Base-by-base conservation (phyloP, 2,113 vertebrate species). In the Microtus richardsoni region DNA sequence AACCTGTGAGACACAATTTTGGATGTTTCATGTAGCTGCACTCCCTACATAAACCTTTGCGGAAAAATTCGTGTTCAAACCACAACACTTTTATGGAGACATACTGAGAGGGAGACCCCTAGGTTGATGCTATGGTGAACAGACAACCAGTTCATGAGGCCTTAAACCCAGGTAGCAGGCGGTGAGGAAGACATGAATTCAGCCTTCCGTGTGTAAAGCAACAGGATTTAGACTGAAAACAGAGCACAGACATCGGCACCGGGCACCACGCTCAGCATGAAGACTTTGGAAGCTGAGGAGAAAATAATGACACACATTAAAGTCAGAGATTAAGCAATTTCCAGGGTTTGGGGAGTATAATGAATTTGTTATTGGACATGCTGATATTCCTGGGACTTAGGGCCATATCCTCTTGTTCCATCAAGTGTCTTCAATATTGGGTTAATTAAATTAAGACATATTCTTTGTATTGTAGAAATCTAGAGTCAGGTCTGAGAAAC, bases 401-500 rank as follows among this genome's bases (percentile, higher is more conserved):
- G 24, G 30, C 22, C 39, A 68, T 70, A 74, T 88, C 79, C 36
- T 70, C 11, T 22, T 70, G 26, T 2, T 39, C 44, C 7, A 11
- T 71, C 47, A 17, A 6, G 30, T 0, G 60, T 22, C n/a, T 89
- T 60, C 24, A 30, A 68, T 73, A 24, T 95, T 82, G 16, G 5
- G 44, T 84, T 91, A 49, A 70, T 91, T 88, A 79, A 71, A 80
- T 84, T 68, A 84, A 85, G 75, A 85, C 24, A 84, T 47, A 79
- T 33, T 83, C 19, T 88, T 92, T 58, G 13, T 14, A 26, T 8
- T 24, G 16, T 41, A 89, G 68, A 77, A 87, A 88, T 71, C 79
- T 75, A 84, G 82, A 70, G 41, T 36, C 5, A 54, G 16, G 21
- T 93, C 39, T 88, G 12, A 94, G 49, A 71, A 83, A 47, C 64